Evolutionary conservation across 2,113 vertebrate species (phyloP), one percentile per base, ranked within the genome.

Genomic region (Scomber scombrus): DNA sequence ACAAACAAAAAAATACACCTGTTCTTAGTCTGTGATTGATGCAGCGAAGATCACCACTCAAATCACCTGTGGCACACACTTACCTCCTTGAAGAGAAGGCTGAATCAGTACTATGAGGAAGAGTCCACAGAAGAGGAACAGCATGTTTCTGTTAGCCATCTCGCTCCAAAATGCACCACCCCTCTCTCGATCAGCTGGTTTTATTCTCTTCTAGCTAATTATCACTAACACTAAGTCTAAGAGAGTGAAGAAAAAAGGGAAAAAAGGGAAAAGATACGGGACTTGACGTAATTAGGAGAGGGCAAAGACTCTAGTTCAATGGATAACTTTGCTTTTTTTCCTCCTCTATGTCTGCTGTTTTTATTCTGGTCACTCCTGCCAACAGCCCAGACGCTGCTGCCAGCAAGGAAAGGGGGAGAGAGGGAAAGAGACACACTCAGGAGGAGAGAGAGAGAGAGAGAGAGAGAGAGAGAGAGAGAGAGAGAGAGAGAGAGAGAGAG

Each of bases 51-150:
- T 80, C 31, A 56, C 6, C 12, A 55, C 75, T 69, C 16, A 46
- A 72, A 75, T 84, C 75, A 90, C 80, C 84, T 79, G 83, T 21
- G 61, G 80, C 50, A 61, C 74, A 71, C 75, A 89, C 97, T 96
- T 97, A 98, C 97, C 97, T 97, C 97, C 97, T 91, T 97, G 97
- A 89, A 96, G 95, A 79, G 96, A 95, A 80, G 95, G 95, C 76
- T 93, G 95, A 92, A 96, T 92, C 93, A 96, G 82, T 77, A 93
- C 88, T 70, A 96, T 80, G 81, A 98, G 91, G 93, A 97, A 93
- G 94, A 91, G 95, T 95, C 96, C 96, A 57, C 92, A 95, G 78
- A 96, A 91, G 90, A 96, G 95, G 93, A 92, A 90, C 88, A 93
- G 92, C 86, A 95, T 93, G 93, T 94, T 95, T 96, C 94, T 95